Evolutionary conservation across 2,888 invertebrate species (phyloP).

Genomic region (Clunio marinus): DNA sequence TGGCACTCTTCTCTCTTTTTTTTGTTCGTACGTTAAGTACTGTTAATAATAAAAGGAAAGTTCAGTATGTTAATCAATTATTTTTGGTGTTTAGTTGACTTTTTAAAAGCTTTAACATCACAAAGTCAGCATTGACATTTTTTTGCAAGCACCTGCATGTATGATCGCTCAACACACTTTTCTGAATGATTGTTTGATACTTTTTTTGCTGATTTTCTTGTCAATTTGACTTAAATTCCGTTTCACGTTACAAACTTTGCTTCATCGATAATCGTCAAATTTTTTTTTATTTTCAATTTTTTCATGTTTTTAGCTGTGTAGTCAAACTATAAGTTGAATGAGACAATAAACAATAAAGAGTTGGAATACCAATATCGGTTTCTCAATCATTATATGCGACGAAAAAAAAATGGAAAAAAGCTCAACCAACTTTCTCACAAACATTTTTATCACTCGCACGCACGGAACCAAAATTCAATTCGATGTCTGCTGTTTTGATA

Average conservation of each 20-base stretch:
- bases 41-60: neutral
- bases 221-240: conserved; percentile 19
- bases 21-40: neutral
- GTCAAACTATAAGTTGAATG: neutral
- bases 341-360: conserved; percentile 22
- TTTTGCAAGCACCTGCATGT: neutral
- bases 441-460: conserved; percentile 21
- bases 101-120: no score
- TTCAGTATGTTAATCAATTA: neutral
- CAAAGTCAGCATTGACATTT: no score
- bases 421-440: conserved; percentile 27
- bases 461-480: neutral
- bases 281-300: conserved; percentile 7
- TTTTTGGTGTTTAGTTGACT: no score
- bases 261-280: neutral
- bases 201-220: neutral
- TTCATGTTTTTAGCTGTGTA: neutral
- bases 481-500: neutral
- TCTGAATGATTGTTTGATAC: no score
- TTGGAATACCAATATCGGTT: conserved; percentile 23
- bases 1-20: neutral
- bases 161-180: neutral
- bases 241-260: conserved; percentile 11
- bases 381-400: neutral
- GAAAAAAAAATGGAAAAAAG: no score